Conservation (phyloP, 2,113 vertebrate species). For the Melanerpes aurifrons region DNA sequence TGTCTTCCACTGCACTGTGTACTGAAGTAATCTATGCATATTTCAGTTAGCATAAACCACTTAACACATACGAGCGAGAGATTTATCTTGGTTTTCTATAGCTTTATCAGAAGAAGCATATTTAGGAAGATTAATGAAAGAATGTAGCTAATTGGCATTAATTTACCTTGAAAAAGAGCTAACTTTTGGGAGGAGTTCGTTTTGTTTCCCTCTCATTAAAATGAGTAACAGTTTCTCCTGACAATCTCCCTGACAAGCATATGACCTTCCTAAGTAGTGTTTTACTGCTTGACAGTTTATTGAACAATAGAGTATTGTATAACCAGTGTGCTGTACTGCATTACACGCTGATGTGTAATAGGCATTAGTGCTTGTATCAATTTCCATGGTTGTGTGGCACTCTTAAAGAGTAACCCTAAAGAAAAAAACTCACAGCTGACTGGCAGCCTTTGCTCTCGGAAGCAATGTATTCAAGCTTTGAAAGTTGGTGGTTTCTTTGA, state of each 20-base stretch:
- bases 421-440: background rate
- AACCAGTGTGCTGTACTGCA: background rate
- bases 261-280: conserved; percentile 24
- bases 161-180: conserved; percentile 31
- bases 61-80: background rate
- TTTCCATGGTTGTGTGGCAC: conserved; percentile 47
- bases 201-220: conserved; percentile 49
- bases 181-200: conserved; percentile 8
- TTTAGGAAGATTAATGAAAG: conserved; percentile 1
- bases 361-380: conserved; percentile 49
- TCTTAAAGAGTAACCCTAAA: background rate
- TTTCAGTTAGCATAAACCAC: background rate
- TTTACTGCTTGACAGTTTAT: conserved; percentile 43
- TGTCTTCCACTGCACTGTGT: background rate
- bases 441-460: background rate
- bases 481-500: background rate
- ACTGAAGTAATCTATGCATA: background rate
- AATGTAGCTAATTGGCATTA: background rate
- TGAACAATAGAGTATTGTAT: conserved; percentile 40
- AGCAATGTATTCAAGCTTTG: background rate
- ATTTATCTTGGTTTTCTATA: background rate
- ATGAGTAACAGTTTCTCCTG: conserved; percentile 45
- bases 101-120: conserved; percentile 1
- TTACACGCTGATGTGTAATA: conserved; percentile 22
- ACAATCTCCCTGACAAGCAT: conserved; percentile 25